Evolutionary conservation across 2,113 vertebrate genomes (phyloP), one percentile per base, ranked within the genome.

Genomic region (Elaphurus davidianus): DNA sequence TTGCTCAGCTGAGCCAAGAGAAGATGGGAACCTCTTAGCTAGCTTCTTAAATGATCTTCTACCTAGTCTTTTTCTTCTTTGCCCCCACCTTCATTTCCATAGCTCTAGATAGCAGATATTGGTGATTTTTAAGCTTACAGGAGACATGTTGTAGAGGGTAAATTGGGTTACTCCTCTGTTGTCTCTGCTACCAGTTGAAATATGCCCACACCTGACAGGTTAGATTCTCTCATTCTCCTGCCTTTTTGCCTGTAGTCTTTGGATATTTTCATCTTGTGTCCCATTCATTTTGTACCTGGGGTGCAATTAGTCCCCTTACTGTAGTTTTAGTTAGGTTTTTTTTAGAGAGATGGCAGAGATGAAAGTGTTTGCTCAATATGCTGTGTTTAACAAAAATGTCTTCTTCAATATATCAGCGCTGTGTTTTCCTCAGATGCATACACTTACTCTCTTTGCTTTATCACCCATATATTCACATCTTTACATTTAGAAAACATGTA

Each of bases 381-480:
- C 8, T 25, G 17, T 54, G 82, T 94, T 82, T 54, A 71, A 87
- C 67, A 87, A 86, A 98, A 90, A 45, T 52, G 5, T 33, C 74
- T 64, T 40, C 25, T 47, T 64, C 64, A 67, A 23, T 45, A 25
- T 21, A 45, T 87, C 55, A 57, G 28, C 27, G 25, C 28, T 82
- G 4, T 57, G 59, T 74, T 82, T 36, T 78, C 28, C 5, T 40
- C 60, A 57, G 64, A 81, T 67, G 15, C 19, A 50, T 76, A 25
- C 36, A 43, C 87, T 95, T 86, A 27, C 57, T 96, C 85, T 98
- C 85, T 98, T 94, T 97, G 47, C 81, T 97, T 96, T 97, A 90
- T 95, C 21, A 97, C 74, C 97, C 97, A 98, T 98, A 94, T 97
- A 97, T 95, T 97, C 97, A 19, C 55, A 88, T 55, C 59, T 97